Evolutionary conservation across 2,113 vertebrate species (phyloP).

Genomic region (Trachemys scripta): DNA sequence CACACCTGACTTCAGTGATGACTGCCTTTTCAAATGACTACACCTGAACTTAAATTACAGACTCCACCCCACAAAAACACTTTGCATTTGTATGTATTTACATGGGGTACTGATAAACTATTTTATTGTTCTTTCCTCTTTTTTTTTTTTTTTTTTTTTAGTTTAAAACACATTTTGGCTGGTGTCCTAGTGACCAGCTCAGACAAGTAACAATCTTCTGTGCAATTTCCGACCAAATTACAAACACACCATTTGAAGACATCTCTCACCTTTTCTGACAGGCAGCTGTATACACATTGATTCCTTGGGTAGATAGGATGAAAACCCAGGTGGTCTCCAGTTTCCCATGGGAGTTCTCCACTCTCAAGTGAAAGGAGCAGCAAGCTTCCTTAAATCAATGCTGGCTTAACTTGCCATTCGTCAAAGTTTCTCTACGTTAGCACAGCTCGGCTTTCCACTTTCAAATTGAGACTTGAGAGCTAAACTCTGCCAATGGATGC

Average conservation of each 20-base stretch:
- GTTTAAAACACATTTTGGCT: neutral
- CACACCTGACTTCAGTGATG: neutral
- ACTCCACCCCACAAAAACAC: neutral
- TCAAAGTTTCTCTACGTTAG: slow-evolving; percentile 51
- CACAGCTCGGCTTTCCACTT: slow-evolving; percentile 68
- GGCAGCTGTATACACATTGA: slow-evolving; percentile 52
- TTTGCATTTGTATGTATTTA: neutral
- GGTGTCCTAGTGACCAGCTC: neutral
- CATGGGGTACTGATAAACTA: accelerated
- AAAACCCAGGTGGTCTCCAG: slow-evolving; percentile 52
- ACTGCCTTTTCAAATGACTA: neutral
- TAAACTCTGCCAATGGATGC: slow-evolving; percentile 45
- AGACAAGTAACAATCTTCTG: neutral
- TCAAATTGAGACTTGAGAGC: slow-evolving; percentile 51
- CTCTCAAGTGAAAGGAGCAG: slow-evolving; percentile 44
- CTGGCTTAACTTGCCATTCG: slow-evolving; percentile 65
- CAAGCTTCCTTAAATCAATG: slow-evolving; percentile 54
- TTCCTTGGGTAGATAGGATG: slow-evolving; percentile 11
- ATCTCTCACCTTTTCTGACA: slow-evolving; percentile 18
- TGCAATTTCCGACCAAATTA: neutral
- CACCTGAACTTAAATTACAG: accelerated
- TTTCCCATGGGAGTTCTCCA: slow-evolving; percentile 57
- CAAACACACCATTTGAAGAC: neutral
- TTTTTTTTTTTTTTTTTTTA: neutral
- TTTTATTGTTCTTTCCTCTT: neutral